Evolutionary conservation across 1,140 invertebrate species (phyloP), one percentile per base, ranked within the genome.

Genomic region (Pseudomyrmex sp.): DNA sequence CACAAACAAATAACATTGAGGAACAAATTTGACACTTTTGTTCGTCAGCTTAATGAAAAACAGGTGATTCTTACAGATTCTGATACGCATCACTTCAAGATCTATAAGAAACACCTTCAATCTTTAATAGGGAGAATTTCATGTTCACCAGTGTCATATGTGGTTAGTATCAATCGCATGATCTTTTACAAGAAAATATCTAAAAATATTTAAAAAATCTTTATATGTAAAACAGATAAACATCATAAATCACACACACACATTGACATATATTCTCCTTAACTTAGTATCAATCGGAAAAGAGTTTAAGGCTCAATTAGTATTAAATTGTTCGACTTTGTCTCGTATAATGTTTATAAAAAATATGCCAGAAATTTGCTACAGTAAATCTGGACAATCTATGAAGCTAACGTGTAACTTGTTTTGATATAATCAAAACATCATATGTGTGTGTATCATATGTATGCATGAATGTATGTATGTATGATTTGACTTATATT

Each of bases 341-440:
- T 79, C 26, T 77, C 35, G 63, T 48, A 48, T 48, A 35, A 20
- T 69, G 58, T 69, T 75, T 59, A 69, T 79, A 59, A 80, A 80
- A 4, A 35, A 0, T 70, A 70, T 15, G 18, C 44, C 56, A 48
- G 44, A 58, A 72, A 48, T 13, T 35, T 72, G n/a, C 10, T 80
- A 18, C 54, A 69, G 13, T 79, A 72, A 48, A 52, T 56, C 23
- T 69, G 68, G 48, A 70, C 68, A 70, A 70, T 70, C 68, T 70
- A 54, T 5, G 15, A 35, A 35, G 35, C 35, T 35, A 35, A 35
- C 35, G 7, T 70, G 26, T 2, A 15, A 35, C 35, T 59, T 59
- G 69, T 13, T 80, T 80, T 79, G 20, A 61, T 72, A 54, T 50
- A 80, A 80, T 80, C 76, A 72, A 80, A 79, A 80, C 52, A 12